Evolutionary conservation across 2,113 vertebrate genomes (phyloP), one percentile per base, ranked within the genome.

Genomic region (Macrotus californicus): DNA sequence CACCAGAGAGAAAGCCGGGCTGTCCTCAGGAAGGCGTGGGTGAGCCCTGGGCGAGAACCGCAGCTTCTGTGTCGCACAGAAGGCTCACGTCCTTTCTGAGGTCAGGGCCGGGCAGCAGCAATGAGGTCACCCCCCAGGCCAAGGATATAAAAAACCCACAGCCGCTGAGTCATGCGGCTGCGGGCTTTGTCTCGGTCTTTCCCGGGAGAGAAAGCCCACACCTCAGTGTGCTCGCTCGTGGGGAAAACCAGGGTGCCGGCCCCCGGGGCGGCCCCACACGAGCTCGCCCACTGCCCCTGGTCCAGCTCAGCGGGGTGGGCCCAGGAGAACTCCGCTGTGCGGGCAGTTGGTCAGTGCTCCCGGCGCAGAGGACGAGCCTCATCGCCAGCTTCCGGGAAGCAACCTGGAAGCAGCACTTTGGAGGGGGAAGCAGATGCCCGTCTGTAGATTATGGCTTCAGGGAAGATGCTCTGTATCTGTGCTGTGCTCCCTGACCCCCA

Each of bases 401-500:
- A 16, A 43, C 39, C 19, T n/a, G 39, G 66, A 72, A 7, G 34
- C 11, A 22, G 73, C 6, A 19, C 34, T 24, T 24, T 3, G 14
- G 66, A 46, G 46, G 75, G 13, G 6, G 66, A 36, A 64, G 5
- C 39, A 72, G 72, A 34, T 2, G 24, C 80, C 41, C 14, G 29
- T 31, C 41, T 7, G 21, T 14, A 43, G 48, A 26, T 75, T 2
- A 46, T 2, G 8, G 7, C 3, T n/a, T 59, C 29, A 11, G 59
- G 46, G 52, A 79, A 15, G 5, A 1, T 0, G 11, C 9, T n/a
- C 43, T 26, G 46, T 36, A 12, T 29, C 48, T 1, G 4, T 3
- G 19, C 8, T 1, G 9, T 29, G 22, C 39, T 9, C 26, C 39
- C 31, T 3, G 8, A 1, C 21, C n/a, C 52, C 31, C 61, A 4